Evolutionary conservation across 2,797 vertebrate genomes (phyloP), one percentile per base, ranked within the genome.

Genomic region (Lateolabrax maculatus): DNA sequence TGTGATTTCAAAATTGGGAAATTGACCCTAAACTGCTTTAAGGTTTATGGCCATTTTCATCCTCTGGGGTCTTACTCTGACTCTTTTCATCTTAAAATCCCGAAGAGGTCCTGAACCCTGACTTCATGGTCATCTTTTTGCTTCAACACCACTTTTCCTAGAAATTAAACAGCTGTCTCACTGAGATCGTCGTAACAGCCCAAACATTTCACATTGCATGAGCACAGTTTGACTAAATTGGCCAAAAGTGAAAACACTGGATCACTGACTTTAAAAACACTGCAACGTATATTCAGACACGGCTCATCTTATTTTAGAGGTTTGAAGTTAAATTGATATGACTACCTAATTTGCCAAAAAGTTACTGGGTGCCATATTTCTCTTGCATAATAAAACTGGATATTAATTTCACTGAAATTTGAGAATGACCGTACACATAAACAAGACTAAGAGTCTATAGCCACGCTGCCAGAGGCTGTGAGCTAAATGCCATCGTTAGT

Each of bases 31-130:
- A 84, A 60, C 74, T 71, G 44, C 56, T 82, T 81, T 64, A 3
- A 3, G 19, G 55, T 51, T 77, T 68, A 60, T 4, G 4, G 55
- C 66, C 25, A 52, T 58, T 66, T 76, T 69, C 16, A 56, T 58
- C 52, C 56, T 46, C 15, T 31, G 11, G 31, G 25, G 23, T 61
- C 52, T 36, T 3, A 55, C 36, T 71, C 46, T 51, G 55, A 43
- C 52, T 73, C 62, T 67, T 80, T 79, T 80, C 39, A 79, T 71
- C 61, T 83, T 79, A 18, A 75, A 77, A 73, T 78, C 79, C 79
- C 36, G 48, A 43, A 66, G 48, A 39, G 29, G 43, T 81, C 75
- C 63, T 80, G 68, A 70, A 61, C 48, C 55, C 55, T 46, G 71
- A 71, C 63, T 80, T 70, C 63, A 83, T 77, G 39, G 2, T 69